Conservation (phyloP, 2,888 invertebrate genomes). For the Crioceris asparagi region DNA sequence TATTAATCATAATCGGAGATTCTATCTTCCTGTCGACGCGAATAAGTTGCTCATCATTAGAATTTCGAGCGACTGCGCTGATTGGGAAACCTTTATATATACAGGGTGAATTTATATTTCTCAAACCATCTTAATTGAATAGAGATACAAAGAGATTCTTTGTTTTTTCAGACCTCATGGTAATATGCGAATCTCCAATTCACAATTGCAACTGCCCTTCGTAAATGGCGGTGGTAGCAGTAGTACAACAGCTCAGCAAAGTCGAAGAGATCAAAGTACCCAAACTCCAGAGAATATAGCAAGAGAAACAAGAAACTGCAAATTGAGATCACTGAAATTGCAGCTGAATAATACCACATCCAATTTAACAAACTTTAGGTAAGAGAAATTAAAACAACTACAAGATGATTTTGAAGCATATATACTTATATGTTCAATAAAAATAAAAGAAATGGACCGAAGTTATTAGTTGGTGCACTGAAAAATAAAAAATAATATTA, state of each 20-base stretch:
- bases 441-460: too few species aligned
- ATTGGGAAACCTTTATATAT: too few species aligned
- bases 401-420: background rate
- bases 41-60: too few species aligned
- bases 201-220: conserved; percentile 50
- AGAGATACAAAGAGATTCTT: background rate
- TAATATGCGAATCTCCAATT: conserved; percentile 43
- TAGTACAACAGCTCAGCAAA: conserved; percentile 21
- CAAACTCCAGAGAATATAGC: conserved; percentile 63
- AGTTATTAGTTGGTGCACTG: too few species aligned
- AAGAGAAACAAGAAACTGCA: conserved; percentile 53
- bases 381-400: conserved; percentile 9
- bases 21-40: too few species aligned
- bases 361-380: conserved; percentile 48
- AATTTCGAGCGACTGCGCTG: too few species aligned
- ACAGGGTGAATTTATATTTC: too few species aligned
- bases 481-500: too few species aligned
- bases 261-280: conserved; percentile 55
- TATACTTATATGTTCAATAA: too few species aligned
- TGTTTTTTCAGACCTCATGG: conserved; percentile 12
- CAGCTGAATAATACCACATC: conserved; percentile 53
- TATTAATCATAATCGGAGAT: too few species aligned
- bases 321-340: conserved; percentile 48
- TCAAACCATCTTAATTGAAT: too few species aligned
- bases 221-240: conserved; percentile 33